A percentile compares a stretch with the other conserved stretches of the same genome.
Conservation (phyloP, 2,888 invertebrate species). For the Zonitis immaculata region DNA sequence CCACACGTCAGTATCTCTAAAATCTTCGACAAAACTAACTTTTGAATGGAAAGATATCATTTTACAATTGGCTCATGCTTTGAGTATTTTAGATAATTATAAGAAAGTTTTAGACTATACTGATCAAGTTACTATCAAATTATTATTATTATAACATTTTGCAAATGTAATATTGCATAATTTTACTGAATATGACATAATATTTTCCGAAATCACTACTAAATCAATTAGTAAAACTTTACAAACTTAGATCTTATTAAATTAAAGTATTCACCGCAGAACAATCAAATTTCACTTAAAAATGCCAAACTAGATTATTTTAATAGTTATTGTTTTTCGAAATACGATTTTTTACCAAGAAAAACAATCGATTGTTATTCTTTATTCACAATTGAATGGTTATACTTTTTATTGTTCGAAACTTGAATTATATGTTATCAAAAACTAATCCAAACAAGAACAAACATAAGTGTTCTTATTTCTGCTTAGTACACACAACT, state of each 20-base stretch:
- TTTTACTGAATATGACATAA: neutral
- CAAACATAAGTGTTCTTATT: neutral
- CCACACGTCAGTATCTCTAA: too few species aligned
- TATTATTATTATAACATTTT: neutral
- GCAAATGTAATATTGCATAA: neutral
- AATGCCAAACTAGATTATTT: neutral
- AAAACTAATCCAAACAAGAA: neutral
- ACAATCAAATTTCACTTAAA: slow-evolving; percentile 16
- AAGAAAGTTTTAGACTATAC: neutral
- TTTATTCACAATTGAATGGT: neutral
- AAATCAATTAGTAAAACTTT: neutral
- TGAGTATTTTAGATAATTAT: slow-evolving; percentile 6
- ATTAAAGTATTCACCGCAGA: slow-evolving; percentile 17
- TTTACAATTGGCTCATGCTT: slow-evolving; percentile 10
- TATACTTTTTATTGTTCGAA: neutral
- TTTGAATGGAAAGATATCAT: slow-evolving; percentile 7
- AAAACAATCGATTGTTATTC: neutral
- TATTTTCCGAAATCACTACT: neutral
- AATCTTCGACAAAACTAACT: slow-evolving; percentile 9
- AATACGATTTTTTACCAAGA: neutral
- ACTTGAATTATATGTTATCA: neutral
- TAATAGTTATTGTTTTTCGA: neutral
- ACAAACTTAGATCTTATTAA: slow-evolving; percentile 6
- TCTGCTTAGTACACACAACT: neutral
- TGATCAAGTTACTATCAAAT: slow-evolving; percentile 6